Percentiles rank a stretch among this genome's conserved stretches.
These are phyloP conservation scores for Coelogynopora nodosa DNA, from an alignment of 2,888 invertebrate genomes.

Conservation along the genomic window DNA sequence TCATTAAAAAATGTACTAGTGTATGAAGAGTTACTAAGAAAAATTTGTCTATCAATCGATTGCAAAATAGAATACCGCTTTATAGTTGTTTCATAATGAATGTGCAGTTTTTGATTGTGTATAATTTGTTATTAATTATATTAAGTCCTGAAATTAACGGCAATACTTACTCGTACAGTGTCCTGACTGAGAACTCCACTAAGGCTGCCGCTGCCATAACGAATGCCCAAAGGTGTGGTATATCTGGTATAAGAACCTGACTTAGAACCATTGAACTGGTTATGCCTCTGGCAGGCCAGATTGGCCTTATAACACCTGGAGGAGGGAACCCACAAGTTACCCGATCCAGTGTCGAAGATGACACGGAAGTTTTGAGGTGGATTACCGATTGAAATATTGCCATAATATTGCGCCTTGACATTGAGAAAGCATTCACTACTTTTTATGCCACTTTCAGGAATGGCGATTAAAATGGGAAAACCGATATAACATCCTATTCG, in stretches of 20 bases:
- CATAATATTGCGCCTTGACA: slow-evolving; percentile 87
- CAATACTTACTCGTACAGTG: slow-evolving; percentile 69
- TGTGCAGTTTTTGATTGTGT: too few relatives aligned
- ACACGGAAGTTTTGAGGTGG: slow-evolving; percentile 89
- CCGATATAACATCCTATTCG: not conserved
- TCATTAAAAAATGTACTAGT: too few relatives aligned
- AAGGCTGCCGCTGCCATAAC: slow-evolving; percentile 90
- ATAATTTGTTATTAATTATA: too few relatives aligned
- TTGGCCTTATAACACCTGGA: slow-evolving; percentile 88
- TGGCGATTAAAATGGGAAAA: not conserved
- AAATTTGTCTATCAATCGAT: too few relatives aligned
- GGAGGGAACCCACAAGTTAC: slow-evolving; percentile 97
- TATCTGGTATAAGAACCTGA: slow-evolving; percentile 79
- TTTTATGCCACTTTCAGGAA: not conserved
- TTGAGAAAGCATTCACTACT: too few relatives aligned
- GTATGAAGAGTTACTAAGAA: too few relatives aligned
- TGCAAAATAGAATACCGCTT: too few relatives aligned
- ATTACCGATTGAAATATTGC: slow-evolving; percentile 80
- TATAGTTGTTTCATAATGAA: too few relatives aligned
- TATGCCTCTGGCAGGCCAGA: slow-evolving; percentile 83
- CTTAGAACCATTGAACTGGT: slow-evolving; percentile 84
- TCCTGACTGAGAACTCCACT: slow-evolving; percentile 92
- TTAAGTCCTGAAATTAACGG: too few relatives aligned
- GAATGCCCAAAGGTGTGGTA: slow-evolving; percentile 85
- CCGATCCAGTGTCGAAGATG: slow-evolving; percentile 96